phyloP scores from a whole-genome alignment of 2,888 invertebrate genomes.

The Coelopa pilipes region DNA sequence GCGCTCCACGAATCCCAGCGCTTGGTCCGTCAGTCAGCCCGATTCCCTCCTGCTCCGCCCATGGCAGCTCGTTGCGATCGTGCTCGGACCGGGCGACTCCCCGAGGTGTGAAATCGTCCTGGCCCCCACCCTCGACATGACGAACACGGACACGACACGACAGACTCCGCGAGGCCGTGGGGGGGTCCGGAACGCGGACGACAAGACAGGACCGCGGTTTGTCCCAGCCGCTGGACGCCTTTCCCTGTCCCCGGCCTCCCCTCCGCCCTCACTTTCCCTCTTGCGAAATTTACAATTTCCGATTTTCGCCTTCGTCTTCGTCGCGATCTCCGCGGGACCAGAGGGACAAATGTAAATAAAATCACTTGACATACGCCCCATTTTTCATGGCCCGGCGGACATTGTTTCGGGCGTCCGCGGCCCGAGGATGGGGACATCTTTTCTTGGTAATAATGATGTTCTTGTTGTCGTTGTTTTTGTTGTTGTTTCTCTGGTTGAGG shows the following conservation, averaged over 20 bases:
- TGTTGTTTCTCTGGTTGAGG: slow-evolving; percentile 5
- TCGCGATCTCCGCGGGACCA: neutral
- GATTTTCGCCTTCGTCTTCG: slow-evolving; percentile 21
- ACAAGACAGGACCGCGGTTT: slow-evolving; percentile 18
- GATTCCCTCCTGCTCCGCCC: neutral
- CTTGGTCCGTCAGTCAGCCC: no score
- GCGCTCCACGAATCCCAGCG: no score
- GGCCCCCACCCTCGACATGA: slow-evolving; percentile 19
- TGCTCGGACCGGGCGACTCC: slow-evolving; percentile 24
- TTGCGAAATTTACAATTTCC: slow-evolving; percentile 27
- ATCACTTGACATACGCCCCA: slow-evolving; percentile 32
- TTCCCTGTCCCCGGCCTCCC: neutral
- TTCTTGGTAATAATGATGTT: neutral
- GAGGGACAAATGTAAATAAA: slow-evolving; percentile 7
- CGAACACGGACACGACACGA: slow-evolving; percentile 8
- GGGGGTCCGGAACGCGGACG: neutral
- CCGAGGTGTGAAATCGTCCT: slow-evolving; percentile 31
- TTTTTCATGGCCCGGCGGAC: slow-evolving; percentile 24
- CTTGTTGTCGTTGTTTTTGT: neutral
- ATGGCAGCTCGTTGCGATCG: neutral
- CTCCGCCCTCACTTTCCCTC: neutral
- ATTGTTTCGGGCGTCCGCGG: slow-evolving; percentile 8
- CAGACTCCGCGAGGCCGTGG: neutral
- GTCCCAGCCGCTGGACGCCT: slow-evolving; percentile 8
- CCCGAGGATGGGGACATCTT: neutral